Conservation (phyloP, 2,888 invertebrate genomes). For the Physocephala rufipes region DNA sequence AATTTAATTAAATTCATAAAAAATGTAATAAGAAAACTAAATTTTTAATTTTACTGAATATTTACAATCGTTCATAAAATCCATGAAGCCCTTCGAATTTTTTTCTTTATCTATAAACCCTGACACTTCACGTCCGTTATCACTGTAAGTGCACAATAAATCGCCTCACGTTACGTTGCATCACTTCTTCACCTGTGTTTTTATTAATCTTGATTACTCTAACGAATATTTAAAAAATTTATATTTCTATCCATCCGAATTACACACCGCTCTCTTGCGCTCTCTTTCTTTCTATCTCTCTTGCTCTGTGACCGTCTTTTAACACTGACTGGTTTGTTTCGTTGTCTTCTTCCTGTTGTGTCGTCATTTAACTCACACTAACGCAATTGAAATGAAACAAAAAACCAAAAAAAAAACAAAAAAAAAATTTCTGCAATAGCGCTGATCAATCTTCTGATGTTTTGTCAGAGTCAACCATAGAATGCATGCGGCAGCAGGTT, state of each 20-base stretch:
- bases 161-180: background rate
- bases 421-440: slow-evolving; percentile 47
- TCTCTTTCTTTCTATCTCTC: slow-evolving; percentile 37
- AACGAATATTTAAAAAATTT: background rate
- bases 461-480: slow-evolving; percentile 82
- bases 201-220: background rate
- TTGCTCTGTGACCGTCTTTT: slow-evolving; percentile 35
- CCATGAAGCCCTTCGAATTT: background rate
- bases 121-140: background rate
- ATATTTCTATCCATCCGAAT: slow-evolving; percentile 33
- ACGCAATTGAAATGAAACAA: slow-evolving; percentile 36
- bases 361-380: slow-evolving; percentile 22
- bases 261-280: slow-evolving; percentile 35
- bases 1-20: background rate
- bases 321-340: slow-evolving; percentile 31
- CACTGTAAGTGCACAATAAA: background rate
- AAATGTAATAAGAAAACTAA: background rate
- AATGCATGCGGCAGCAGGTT: slow-evolving; percentile 82
- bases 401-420: no score
- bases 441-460: slow-evolving; percentile 68
- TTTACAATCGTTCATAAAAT: background rate
- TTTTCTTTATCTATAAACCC: background rate
- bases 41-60: no score
- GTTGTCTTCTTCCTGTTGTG: slow-evolving; percentile 17
- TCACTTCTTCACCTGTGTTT: slow-evolving; percentile 1